A percentile compares a stretch with the other conserved stretches of the same genome.
These are phyloP conservation scores for Neodon shergylaensis DNA, from an alignment of 2,113 vertebrate species.

Conservation along the genomic window DNA sequence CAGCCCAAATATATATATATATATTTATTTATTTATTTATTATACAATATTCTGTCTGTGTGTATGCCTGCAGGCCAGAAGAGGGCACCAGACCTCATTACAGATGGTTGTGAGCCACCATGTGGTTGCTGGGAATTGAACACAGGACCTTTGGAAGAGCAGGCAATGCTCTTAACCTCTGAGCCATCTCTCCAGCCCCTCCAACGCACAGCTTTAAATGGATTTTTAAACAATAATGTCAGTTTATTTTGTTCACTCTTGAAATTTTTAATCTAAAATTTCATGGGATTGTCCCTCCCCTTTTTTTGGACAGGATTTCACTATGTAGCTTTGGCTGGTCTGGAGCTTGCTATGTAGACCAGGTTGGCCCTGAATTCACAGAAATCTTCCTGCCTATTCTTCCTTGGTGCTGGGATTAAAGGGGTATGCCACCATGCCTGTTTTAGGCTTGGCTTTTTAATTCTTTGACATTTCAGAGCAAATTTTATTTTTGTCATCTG, in stretches of 20 bases:
- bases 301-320: not conserved
- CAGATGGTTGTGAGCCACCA: too few relatives aligned
- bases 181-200: too few relatives aligned
- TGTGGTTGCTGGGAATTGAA: too few relatives aligned
- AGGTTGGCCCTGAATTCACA: not conserved
- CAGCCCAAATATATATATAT: too few relatives aligned
- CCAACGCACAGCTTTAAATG: not conserved
- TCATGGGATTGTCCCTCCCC: not conserved
- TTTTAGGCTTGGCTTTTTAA: not conserved
- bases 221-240: slow-evolving; percentile 12
- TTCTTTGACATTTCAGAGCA: slow-evolving; percentile 47
- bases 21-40: too few relatives aligned
- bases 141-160: too few relatives aligned
- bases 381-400: not conserved
- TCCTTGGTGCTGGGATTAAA: not conserved
- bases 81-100: too few relatives aligned
- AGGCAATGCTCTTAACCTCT: too few relatives aligned
- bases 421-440: not conserved
- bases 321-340: not conserved
- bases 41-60: too few relatives aligned
- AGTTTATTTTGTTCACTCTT: slow-evolving; percentile 58
- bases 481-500: slow-evolving; percentile 58
- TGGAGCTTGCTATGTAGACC: not conserved
- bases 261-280: slow-evolving; percentile 50
- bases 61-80: too few relatives aligned